Evolutionary conservation across 2,113 vertebrate genomes (phyloP).

Genomic region (Argyrosomus japonicus): DNA sequence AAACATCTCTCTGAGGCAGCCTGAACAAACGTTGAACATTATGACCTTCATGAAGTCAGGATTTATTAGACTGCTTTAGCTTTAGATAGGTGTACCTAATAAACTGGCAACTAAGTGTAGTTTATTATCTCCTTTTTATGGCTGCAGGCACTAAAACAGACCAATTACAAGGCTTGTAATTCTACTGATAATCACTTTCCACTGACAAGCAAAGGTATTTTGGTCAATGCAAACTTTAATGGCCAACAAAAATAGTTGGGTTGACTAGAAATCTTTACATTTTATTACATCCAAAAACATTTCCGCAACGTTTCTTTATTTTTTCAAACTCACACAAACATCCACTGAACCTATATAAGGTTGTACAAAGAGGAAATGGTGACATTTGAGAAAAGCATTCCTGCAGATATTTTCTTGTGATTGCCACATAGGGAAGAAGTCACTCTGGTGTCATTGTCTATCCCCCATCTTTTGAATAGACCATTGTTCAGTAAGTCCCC

Average conservation of each 20-base stretch:
- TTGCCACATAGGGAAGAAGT: not conserved
- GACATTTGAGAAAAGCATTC: not conserved
- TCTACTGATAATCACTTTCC: too few relatives aligned
- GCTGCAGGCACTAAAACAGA: not conserved
- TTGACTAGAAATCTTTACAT: too few relatives aligned
- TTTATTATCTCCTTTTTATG: not conserved
- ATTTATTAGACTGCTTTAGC: not conserved
- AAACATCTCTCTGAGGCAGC: not conserved
- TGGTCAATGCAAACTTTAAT: not conserved
- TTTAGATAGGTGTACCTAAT: not conserved
- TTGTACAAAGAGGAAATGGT: not conserved
- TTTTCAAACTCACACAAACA: not conserved
- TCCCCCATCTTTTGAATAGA: conserved; percentile 3
- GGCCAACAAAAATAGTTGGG: not conserved
- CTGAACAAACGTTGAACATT: not conserved
- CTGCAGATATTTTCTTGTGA: not conserved
- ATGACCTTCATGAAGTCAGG: not conserved
- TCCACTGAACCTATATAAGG: not conserved
- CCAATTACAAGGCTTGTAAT: too few relatives aligned
- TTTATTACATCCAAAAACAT: too few relatives aligned
- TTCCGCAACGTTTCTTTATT: too few relatives aligned
- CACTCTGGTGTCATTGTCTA: not conserved
- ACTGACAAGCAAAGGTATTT: not conserved
- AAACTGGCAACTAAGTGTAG: not conserved
- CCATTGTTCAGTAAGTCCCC: conserved; percentile 38